Conservation (phyloP, 2,113 vertebrate genomes). For the Vulpes lagopus region DNA sequence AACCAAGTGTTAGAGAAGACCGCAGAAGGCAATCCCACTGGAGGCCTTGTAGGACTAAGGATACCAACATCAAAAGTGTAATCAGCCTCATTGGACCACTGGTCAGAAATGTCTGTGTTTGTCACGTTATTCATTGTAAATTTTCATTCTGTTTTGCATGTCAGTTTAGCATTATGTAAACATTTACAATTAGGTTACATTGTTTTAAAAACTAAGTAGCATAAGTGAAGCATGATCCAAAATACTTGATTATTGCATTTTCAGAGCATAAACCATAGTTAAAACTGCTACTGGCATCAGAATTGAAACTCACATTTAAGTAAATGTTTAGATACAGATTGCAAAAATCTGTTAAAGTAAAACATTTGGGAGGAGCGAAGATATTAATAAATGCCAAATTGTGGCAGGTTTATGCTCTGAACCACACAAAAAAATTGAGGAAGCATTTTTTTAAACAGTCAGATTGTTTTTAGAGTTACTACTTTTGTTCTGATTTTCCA, state of each 20-base stretch:
- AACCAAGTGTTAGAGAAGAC: constrained; percentile 99
- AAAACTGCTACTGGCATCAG: constrained; percentile 85
- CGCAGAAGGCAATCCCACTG: constrained; percentile 95
- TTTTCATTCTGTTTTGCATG: constrained; percentile 95
- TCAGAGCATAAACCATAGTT: constrained; percentile 88
- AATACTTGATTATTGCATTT: constrained; percentile 88
- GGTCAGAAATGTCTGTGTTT: constrained; percentile 79
- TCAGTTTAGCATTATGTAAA: constrained; percentile 90
- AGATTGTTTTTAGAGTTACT: constrained; percentile 83
- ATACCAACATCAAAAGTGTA: constrained; percentile 97
- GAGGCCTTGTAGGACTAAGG: constrained; percentile 96
- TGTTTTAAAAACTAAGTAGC: constrained; percentile 86
- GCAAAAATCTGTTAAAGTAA: constrained; percentile 82
- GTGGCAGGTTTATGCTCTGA: constrained; percentile 89
- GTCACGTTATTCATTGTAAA: constrained; percentile 90
- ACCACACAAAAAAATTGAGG: constrained; percentile 85
- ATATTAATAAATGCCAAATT: constrained; percentile 83
- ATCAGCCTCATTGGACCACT: constrained; percentile 77
- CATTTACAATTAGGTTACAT: constrained; percentile 89
- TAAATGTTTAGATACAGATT: constrained; percentile 83
- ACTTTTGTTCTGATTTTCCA: constrained; percentile 85
- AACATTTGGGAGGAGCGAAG: constrained; percentile 76
- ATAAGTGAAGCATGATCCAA: constrained; percentile 86
- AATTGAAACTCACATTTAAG: constrained; percentile 78
- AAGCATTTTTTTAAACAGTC: constrained; percentile 85